Conservation (phyloP, 2,888 invertebrate genomes). For the Branchipolynoe longqiensis region DNA sequence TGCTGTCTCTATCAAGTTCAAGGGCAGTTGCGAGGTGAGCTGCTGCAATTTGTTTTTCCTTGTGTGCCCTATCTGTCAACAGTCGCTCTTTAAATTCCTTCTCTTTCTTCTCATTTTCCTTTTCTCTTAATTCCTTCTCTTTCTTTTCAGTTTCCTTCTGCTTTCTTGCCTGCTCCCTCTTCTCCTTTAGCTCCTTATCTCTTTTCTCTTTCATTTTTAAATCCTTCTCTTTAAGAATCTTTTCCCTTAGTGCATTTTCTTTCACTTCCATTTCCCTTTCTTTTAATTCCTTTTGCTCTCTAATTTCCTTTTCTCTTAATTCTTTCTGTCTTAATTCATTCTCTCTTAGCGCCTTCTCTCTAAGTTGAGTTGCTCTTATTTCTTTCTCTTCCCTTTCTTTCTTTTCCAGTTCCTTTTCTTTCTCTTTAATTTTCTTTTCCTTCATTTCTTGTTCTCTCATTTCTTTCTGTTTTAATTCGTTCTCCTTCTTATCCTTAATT, state of each 20-base stretch:
- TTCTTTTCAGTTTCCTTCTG: no score
- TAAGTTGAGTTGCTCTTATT: neutral
- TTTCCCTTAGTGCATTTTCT: neutral
- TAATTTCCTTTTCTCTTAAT: neutral
- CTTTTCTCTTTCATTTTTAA: neutral
- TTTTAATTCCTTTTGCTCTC: neutral
- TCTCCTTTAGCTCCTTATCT: neutral
- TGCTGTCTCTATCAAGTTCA: constrained; percentile 5
- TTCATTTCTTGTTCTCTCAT: neutral
- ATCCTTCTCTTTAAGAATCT: neutral
- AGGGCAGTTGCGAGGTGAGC: neutral
- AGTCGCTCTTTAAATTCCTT: no score
- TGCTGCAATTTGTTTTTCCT: no score
- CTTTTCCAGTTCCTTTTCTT: neutral
- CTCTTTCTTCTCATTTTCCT: no score
- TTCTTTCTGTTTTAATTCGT: neutral
- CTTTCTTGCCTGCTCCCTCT: neutral
- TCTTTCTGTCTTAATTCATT: neutral
- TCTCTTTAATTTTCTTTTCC: neutral
- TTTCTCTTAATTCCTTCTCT: no score
- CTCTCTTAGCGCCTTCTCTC: neutral
- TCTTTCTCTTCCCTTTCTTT: neutral
- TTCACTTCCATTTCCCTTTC: neutral
- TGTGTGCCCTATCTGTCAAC: no score
- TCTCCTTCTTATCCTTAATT: neutral